Evolutionary conservation across 2,888 invertebrate genomes (phyloP).

Genomic region (Ceraclea dissimilis): DNA sequence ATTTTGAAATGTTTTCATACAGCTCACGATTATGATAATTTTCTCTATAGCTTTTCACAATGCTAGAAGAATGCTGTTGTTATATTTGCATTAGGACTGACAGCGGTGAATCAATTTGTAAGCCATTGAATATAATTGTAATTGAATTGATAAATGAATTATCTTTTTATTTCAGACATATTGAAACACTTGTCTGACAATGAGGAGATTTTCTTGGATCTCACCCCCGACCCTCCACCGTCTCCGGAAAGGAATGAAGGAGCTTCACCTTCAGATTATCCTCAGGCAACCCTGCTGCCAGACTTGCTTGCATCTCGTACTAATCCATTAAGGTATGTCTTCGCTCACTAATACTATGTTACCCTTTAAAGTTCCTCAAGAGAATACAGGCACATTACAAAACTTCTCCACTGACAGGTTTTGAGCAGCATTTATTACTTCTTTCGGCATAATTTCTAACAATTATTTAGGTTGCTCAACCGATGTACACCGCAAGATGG

Average conservation of each 20-base stretch:
- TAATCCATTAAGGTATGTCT: constrained; percentile 14
- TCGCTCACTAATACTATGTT: not conserved
- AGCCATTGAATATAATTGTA: too few relatives aligned
- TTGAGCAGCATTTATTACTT: constrained; percentile 35
- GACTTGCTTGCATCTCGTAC: constrained; percentile 40
- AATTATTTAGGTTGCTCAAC: too few relatives aligned
- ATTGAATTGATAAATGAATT: too few relatives aligned
- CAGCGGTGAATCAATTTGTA: too few relatives aligned
- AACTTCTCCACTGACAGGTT: constrained; percentile 30
- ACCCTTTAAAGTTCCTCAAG: too few relatives aligned
- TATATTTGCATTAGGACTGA: too few relatives aligned
- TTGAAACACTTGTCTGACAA: constrained; percentile 38
- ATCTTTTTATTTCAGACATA: constrained; percentile 33
- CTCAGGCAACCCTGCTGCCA: constrained; percentile 34
- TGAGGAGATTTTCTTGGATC: constrained; percentile 13
- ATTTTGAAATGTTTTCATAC: too few relatives aligned
- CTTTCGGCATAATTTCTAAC: too few relatives aligned
- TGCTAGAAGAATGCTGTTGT: too few relatives aligned
- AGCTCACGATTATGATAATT: too few relatives aligned
- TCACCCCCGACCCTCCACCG: constrained; percentile 40
- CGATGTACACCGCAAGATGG: too few relatives aligned
- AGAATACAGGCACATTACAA: not conserved
- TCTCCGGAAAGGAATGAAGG: constrained; percentile 32
- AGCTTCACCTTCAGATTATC: not conserved
- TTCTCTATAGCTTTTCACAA: too few relatives aligned